Evolutionary conservation across 2,113 vertebrate species (phyloP), one percentile per base, ranked within the genome.

Genomic region (Rousettus leschenaultii): DNA sequence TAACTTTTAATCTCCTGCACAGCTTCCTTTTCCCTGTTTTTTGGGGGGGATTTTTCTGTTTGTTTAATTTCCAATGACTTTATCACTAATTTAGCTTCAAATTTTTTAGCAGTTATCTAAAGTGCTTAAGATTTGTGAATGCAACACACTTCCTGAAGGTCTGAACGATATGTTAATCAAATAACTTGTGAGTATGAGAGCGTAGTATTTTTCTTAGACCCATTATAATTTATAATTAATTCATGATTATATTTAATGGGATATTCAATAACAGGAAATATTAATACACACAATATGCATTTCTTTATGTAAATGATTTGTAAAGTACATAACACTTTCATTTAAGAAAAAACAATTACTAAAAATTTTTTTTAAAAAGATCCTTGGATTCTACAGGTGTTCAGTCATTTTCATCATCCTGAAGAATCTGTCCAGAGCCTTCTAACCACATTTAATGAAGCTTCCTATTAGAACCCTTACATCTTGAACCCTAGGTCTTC

Each of bases 391-490:
- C 63, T 9, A 28, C 28, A 8, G 22, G n/a, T 43, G 26, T 35
- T 21, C n/a, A 40, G 7, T 80, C 16, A 26, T n/a, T 45, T 80
- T 65, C 45, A 33, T 80, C 59, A 26, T 40, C 18, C 48, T 57
- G 13, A 38, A 33, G 7, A 12, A 2, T 10, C 53, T 43, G 28
- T 66, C 28, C 33, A 11, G 38, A 65, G 48, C 28, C 5, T 48
- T 21, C 16, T 24, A 10, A 15, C 24, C 0, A 0, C 28, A 7
- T 80, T 48, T 9, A 3, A 11, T 26, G 24, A 68, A 21, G 6
- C 33, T 9, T 19, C n/a, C 35, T n/a, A 0, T 12, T 16, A 1
- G n/a, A n/a, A 35, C 30, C 15, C 43, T 75, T 18, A 2, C n/a
- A 26, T 73, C 65, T 40, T 7, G 45, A 55, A 51, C 30, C n/a